Base-by-base conservation (phyloP, 1,140 invertebrate genomes). In the Pseudomyrmex concolor region DNA sequence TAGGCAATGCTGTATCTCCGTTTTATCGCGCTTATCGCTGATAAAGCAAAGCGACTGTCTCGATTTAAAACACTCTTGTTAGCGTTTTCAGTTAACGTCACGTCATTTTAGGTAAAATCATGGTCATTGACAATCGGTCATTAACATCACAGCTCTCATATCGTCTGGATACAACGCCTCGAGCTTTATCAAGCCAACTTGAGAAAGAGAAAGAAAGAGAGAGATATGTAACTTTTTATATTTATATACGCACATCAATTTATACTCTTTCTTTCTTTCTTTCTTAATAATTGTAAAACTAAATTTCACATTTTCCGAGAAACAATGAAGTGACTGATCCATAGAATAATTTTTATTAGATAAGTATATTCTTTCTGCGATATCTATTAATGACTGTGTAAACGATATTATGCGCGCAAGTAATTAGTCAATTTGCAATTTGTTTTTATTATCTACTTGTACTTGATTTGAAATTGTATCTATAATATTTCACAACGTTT, bases 111-210 rank as follows among this genome's bases (percentile, higher is more conserved):
- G 17, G 63, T 34, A 77, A 77, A 74, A 70, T 84, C 77, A 71
- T 70, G 83, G 55, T 63, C 86, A 67, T 19, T 54, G 43, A 5
- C 54, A 85, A 85, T 85, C 87, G 86, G 83, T 78, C 87, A 73
- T 88, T 88, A 87, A 88, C 86, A 83, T 57, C 43, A n/a, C n/a
- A 9, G 12, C 22, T 22, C 48, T n/a, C 70, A 54, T 80, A 73
- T 62, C 72, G 68, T 62, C 67, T 68, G 60, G 54, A 67, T 68
- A 51, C 34, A 8, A 4, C 8, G 19, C 34, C 5, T 7, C 5
- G 13, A 60, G 43, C 12, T 78, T 67, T 82, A 70, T 86, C 71
- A n/a, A 48, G 43, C 43, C 50, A 13, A 34, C 60, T 48, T 25
- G 60, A 50, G 34, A 34, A 34, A 34, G 34, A 34, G 5, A 25